A percentile compares a stretch with the other conserved stretches of the same genome.
phyloP scores from a whole-genome alignment of 2,113 vertebrate species.

The Willisornis vidua region DNA sequence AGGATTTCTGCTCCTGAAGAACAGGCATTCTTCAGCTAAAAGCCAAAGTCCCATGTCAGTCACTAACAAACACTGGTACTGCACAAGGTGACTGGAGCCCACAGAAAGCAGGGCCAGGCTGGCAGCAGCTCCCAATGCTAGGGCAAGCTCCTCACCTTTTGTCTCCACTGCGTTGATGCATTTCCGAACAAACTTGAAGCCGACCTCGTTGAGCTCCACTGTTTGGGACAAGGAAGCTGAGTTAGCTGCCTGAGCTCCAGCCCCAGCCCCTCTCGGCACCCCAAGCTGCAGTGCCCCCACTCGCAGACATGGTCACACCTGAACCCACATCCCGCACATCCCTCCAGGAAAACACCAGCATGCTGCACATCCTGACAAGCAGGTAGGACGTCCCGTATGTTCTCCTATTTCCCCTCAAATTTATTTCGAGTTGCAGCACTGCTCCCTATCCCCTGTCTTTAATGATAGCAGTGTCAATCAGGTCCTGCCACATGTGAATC shows the following conservation, averaged over 20 bases:
- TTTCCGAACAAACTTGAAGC: conserved; percentile 94
- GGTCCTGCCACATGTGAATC: background rate
- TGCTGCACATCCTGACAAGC: background rate
- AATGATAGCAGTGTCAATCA: background rate
- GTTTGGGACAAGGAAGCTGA: conserved; percentile 6
- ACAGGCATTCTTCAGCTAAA: background rate
- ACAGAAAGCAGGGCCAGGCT: accelerated
- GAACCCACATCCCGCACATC: background rate
- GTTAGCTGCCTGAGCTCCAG: background rate
- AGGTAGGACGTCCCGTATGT: background rate
- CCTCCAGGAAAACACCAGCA: background rate
- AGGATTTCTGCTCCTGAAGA: background rate
- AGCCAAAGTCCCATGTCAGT: background rate
- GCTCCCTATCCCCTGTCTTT: background rate
- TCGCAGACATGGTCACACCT: accelerated
- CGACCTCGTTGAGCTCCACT: conserved; percentile 97
- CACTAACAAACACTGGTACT: accelerated
- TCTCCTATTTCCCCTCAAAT: background rate
- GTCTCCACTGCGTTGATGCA: conserved; percentile 94
- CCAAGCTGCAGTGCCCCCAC: accelerated
- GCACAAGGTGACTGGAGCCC: accelerated
- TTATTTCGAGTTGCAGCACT: background rate
- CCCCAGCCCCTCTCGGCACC: accelerated
- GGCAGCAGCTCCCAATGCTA: background rate
- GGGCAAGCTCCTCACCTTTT: conserved; percentile 77